Percentiles rank a stretch among this genome's conserved stretches.
Conservation (phyloP, 2,113 vertebrate genomes). For the Siniperca chuatsi region DNA sequence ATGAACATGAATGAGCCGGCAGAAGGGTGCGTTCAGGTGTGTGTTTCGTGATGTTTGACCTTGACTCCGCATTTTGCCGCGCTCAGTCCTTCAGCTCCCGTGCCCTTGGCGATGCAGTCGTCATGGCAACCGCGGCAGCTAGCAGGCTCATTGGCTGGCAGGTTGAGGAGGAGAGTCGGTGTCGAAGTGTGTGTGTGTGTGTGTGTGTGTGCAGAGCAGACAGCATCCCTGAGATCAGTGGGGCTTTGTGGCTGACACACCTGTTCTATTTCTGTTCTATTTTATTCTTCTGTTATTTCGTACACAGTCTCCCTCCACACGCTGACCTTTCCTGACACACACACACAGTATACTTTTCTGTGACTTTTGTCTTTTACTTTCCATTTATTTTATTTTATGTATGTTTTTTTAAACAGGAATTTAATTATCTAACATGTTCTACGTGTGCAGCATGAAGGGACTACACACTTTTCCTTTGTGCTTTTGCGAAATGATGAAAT, state of each 20-base stretch:
- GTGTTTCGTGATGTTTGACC: constrained; percentile 48
- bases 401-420: no score
- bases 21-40: constrained; percentile 17
- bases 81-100: constrained; percentile 31
- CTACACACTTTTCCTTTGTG: no score
- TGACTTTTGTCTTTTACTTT: background rate
- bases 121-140: constrained; percentile 50
- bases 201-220: constrained; percentile 13
- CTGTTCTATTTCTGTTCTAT: constrained; percentile 57
- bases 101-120: constrained; percentile 52
- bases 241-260: constrained; percentile 43
- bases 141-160: constrained; percentile 58
- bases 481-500: no score
- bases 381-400: background rate
- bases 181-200: constrained; percentile 15
- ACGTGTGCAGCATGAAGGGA: no score
- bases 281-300: constrained; percentile 2
- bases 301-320: background rate
- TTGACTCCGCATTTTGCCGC: constrained; percentile 51
- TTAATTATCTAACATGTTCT: no score
- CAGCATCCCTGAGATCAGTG: constrained; percentile 46
- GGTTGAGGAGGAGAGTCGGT: constrained; percentile 27
- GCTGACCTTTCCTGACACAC: background rate
- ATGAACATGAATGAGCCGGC: background rate
- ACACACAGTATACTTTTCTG: background rate